Evolutionary conservation across 2,888 invertebrate species (phyloP), one percentile per base, ranked within the genome.

Genomic region (Erebia epiphron): DNA sequence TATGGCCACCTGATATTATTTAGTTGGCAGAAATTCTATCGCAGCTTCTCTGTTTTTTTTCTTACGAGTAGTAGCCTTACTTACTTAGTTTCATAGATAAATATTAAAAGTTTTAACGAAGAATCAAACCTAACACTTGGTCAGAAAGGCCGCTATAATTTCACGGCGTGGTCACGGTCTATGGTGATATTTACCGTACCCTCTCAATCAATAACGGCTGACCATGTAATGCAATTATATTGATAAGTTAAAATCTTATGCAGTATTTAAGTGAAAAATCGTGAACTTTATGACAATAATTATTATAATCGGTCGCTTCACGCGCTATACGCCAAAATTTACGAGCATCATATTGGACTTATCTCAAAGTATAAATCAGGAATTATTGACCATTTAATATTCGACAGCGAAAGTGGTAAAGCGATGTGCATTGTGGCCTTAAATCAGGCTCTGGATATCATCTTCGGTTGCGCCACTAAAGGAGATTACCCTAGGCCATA

Each of bases 181-280:
- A 35, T 35, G 35, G 13, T 49, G 5, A 54, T 18, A 16, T 54
- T 54, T 8, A 54, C 1, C 43, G 11, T 26, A 63, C n/a, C n/a
- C 50, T 52, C 64, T 5, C 35, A 16, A 64, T 64, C 41, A 64
- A 54, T 64, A 35, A 54, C 11, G 16, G 52, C n/a, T 46, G 67
- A 18, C 69, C 69, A 43, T 57, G 67, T 72, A 68, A 72, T 70
- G 73, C 49, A 68, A 69, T 74, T 72, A 74, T 62, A 70, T 72
- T 50, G 18, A 26, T 35, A 10, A 68, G 61, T 65, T 69, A 69
- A 67, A 60, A 61, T 64, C 58, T 63, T 52, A 65, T 69, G 35
- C 41, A 35, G 16, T 14, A 61, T 68, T 66, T 64, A 73, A 68
- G 67, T 67, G 64, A 66, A 68, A 62, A 61, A 46, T 58, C 64